Base-by-base conservation (phyloP, 2,888 invertebrate species). In the Lamproptera curius region DNA sequence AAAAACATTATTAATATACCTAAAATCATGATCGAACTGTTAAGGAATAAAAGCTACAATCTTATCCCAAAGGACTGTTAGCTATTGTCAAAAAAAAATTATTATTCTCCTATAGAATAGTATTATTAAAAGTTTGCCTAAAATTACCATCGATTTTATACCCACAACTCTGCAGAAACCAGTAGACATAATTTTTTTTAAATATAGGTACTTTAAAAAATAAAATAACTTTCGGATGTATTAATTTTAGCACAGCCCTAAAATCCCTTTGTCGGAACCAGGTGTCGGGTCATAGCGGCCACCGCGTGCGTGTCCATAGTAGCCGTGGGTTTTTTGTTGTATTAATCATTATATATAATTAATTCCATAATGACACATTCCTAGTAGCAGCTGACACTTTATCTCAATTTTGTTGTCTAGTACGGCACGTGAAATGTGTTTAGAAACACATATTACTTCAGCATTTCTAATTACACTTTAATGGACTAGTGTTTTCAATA, bases 201-300 rank as follows among this genome's bases (percentile, higher is more conserved):
- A 23, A 4, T 23, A 31, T 31, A 17, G 31, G 37, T 37, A 38
- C 20, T 11, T 9, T 1, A 36, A 14, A 17, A 14, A 8, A 8
- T 6, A 4, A 1, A 8, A n/a, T n/a, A n/a, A n/a, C n/a, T n/a
- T n/a, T n/a, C n/a, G n/a, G n/a, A n/a, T n/a, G n/a, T n/a, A n/a
- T n/a, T n/a, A n/a, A n/a, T n/a, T 2, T 10, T 2, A 17, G 10
- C 1, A 20, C 47, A 37, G 14, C 42, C 9, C 47, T 47, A 42
- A 6, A 6, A 15, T 42, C 37, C 42, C 37, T 47, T 42, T 47
- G 47, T 47, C 31, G 28, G 15, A 28, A 42, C 47, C 47, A 47
- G 47, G 47, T 47, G 47, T 46, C 28, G 37, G 40, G 43, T 43
- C 43, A 43, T 36, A 33, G 36, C 15, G 43, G 16, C n/a, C 26